Evolutionary conservation across 2,888 invertebrate species (phyloP), one percentile per base, ranked within the genome.

Genomic region (Drosophila mulleri): DNA sequence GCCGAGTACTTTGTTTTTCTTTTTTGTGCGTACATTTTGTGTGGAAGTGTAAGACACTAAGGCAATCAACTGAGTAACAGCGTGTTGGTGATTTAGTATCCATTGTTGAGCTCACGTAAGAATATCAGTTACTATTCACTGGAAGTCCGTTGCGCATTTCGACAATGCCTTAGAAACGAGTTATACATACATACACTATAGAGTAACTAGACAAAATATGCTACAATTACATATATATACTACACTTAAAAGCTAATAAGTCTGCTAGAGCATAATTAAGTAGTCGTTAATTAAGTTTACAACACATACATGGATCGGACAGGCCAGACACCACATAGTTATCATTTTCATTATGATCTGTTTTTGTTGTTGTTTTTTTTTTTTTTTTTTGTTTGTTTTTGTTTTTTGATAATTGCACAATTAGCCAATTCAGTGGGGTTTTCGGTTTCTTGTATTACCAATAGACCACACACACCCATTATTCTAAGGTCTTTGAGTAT

Each of bases 101-200:
- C 37, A 41, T 57, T 45, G 41, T 42, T 62, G 58, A 64, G 50
- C 61, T 69, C 75, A 70, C 29, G 37, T 42, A 59, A 56, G 61
- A 87, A 89, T 88, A 87, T 85, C 89, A 87, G 72, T 89, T 88
- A 47, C 56, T 62, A 57, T 77, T 91, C 91, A 91, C 91, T 91
- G 91, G 91, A 91, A 91, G 91, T 91, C 90, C 90, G 74, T 90
- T 88, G 86, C 82, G 89, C 77, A 82, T 88, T 83, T 82, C 80
- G 87, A 59, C 14, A 68, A 53, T 80, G 72, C 57, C 52, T 60
- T 78, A 81, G 41, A 18, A 41, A 14, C 16, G 41, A 78, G 3
- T 62, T 37, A 18, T 48, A 58, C n/a, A 26, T 47, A 41, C 18
- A 18, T 47, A 35, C n/a, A 37, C 48, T 50, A 18, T 16, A 29